Evolutionary conservation across 2,888 invertebrate species (phyloP).

Genomic region (Podabrus alpinus): DNA sequence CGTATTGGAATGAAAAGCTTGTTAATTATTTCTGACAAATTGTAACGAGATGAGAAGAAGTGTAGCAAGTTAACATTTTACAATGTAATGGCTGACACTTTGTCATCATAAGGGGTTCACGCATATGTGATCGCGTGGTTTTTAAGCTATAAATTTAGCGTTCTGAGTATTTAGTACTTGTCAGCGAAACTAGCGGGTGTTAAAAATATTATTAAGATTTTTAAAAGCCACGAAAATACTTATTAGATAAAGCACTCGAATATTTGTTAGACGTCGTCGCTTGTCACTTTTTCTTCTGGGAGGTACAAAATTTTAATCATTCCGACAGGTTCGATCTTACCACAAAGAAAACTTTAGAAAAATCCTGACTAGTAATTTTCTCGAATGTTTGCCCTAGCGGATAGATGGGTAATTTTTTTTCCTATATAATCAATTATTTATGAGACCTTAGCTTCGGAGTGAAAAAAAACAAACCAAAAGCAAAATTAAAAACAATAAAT

Average conservation of each 20-base stretch:
- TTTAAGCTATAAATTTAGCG: constrained; percentile 31
- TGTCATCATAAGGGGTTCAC: constrained; percentile 39
- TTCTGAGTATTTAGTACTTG: constrained; percentile 32
- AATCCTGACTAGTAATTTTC: too few relatives aligned
- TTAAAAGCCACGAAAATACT: not conserved
- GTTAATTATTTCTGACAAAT: not conserved
- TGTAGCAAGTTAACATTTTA: constrained; percentile 14
- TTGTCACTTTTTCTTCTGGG: not conserved
- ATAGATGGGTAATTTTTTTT: too few relatives aligned
- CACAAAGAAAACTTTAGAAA: too few relatives aligned
- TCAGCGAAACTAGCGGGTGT: constrained; percentile 21
- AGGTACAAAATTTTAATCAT: not conserved
- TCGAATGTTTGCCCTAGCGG: too few relatives aligned
- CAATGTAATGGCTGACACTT: constrained; percentile 35
- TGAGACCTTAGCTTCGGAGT: too few relatives aligned
- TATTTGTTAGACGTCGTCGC: not conserved
- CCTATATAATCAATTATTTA: too few relatives aligned
- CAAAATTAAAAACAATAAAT: too few relatives aligned
- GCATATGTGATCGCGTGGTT: constrained; percentile 38
- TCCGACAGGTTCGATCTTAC: not conserved
- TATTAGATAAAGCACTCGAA: not conserved
- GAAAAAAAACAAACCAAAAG: too few relatives aligned
- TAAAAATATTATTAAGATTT: constrained; percentile 6
- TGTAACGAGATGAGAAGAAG: not conserved
- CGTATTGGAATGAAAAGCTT: not conserved